Percentiles rank a stretch among this genome's conserved stretches.
phyloP scores from a whole-genome alignment of 2,113 vertebrate genomes.

The Sciurus niger region DNA sequence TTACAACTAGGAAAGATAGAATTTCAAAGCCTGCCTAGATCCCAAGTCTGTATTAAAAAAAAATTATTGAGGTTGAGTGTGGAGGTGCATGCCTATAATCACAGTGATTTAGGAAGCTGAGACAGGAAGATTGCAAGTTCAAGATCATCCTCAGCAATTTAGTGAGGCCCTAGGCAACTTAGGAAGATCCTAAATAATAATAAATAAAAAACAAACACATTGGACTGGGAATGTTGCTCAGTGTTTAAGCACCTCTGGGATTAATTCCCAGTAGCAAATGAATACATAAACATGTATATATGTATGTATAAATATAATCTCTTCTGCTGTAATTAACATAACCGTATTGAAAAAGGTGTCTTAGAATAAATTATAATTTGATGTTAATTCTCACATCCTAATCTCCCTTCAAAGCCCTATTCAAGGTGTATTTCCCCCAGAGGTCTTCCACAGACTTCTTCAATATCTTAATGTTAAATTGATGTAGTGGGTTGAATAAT shows the following conservation, averaged over 20 bases:
- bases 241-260: too few species aligned
- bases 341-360: not conserved
- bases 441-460: not conserved
- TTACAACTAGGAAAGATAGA: not conserved
- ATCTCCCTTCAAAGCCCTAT: not conserved
- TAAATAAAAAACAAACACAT: too few species aligned
- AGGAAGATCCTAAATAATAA: too few species aligned
- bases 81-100: too few species aligned
- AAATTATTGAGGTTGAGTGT: too few species aligned
- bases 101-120: too few species aligned
- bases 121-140: too few species aligned
- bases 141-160: too few species aligned
- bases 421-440: not conserved
- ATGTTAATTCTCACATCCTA: not conserved
- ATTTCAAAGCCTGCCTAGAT: not conserved
- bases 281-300: too few species aligned
- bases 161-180: too few species aligned
- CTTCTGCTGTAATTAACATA: not conserved
- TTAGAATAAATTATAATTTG: not conserved
- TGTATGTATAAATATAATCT: not conserved
- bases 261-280: too few species aligned
- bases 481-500: not conserved
- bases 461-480: not conserved
- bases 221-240: too few species aligned
- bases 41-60: not conserved